Evolutionary conservation across 2,797 vertebrate species (phyloP).

Genomic region (Vultur gryphus): DNA sequence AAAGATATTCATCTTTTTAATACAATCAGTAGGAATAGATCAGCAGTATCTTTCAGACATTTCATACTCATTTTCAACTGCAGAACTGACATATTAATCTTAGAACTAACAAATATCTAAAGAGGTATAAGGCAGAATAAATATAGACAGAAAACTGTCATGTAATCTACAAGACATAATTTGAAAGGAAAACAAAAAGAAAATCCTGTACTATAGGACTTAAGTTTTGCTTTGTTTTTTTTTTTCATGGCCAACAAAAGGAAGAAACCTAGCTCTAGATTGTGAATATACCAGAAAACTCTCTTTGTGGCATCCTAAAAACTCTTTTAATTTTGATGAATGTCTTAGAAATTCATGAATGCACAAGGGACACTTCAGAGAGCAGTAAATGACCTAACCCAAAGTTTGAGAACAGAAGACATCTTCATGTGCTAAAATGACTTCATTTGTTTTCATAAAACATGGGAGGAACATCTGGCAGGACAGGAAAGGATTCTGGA

Average conservation of each 20-base stretch:
- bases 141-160: neutral
- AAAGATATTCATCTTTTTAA: neutral
- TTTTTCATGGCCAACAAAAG: neutral
- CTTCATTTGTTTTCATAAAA: constrained; percentile 52
- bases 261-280: neutral
- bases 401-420: constrained; percentile 40
- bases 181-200: neutral
- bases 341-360: constrained; percentile 4
- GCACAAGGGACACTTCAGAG: constrained; percentile 7
- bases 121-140: neutral
- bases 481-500: constrained; percentile 1
- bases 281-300: neutral
- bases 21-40: neutral
- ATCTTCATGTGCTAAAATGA: constrained; percentile 49
- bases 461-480: constrained; percentile 45
- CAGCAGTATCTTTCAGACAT: neutral
- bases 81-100: neutral
- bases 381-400: constrained; percentile 13
- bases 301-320: neutral
- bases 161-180: neutral
- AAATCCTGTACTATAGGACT: neutral
- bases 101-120: neutral
- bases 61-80: neutral
- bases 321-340: neutral
- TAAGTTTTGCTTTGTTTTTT: neutral